Evolutionary conservation across 2,113 vertebrate genomes (phyloP).

Genomic region (Macheiramphus alcinus): DNA sequence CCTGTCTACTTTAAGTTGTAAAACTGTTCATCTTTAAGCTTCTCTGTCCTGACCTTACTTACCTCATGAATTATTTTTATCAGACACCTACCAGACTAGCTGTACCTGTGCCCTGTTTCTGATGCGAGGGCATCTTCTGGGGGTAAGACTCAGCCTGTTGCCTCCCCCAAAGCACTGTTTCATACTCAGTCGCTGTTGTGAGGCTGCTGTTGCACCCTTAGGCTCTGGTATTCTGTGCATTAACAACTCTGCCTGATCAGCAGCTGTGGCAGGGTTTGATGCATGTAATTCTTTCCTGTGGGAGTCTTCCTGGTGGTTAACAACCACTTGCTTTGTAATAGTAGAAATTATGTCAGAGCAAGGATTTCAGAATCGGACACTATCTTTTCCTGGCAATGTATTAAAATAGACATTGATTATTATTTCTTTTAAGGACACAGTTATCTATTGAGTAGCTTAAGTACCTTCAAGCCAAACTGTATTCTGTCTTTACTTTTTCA

Average conservation of each 20-base stretch:
- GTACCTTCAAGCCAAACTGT: not conserved
- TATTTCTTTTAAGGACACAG: not conserved
- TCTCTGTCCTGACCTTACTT: not conserved
- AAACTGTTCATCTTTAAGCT: not conserved
- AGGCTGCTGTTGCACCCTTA: not conserved
- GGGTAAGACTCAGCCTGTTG: not conserved
- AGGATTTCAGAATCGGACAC: not conserved
- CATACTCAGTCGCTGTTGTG: rapidly evolving
- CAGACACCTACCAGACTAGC: not conserved
- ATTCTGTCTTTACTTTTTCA: not conserved
- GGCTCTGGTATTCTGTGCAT: not conserved
- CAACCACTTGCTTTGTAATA: not conserved
- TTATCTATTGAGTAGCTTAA: not conserved
- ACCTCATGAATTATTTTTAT: not conserved
- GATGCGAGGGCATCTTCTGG: not conserved
- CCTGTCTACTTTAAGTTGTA: not conserved
- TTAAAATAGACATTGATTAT: not conserved
- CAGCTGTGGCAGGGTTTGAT: not conserved
- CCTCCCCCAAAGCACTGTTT: not conserved
- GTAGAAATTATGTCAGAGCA: not conserved
- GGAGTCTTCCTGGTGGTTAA: not conserved
- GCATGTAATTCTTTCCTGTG: not conserved
- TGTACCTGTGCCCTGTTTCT: not conserved
- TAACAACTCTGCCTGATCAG: not conserved
- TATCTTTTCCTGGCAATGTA: not conserved